A percentile compares a stretch with the other conserved stretches of the same genome.
These are phyloP conservation scores for Nibea albiflora DNA, from an alignment of 2,113 vertebrate species.

Conservation along the genomic window DNA sequence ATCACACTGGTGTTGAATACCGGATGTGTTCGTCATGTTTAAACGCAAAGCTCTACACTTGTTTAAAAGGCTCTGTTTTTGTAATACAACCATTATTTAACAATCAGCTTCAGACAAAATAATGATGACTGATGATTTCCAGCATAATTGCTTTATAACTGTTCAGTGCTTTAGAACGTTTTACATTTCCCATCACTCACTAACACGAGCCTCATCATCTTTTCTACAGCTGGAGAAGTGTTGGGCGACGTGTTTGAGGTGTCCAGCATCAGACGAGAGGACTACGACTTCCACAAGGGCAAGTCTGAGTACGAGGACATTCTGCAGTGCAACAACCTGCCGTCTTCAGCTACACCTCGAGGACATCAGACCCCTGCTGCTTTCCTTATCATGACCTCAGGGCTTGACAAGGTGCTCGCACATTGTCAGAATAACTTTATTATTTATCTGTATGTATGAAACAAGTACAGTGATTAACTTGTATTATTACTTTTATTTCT, in stretches of 20 bases:
- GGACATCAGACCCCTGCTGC: conserved; percentile 87
- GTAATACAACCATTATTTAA: too few species aligned
- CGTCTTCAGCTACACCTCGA: conserved; percentile 83
- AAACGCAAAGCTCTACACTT: too few species aligned
- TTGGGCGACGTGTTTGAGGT: conserved; percentile 86
- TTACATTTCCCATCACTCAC: not conserved
- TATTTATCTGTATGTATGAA: not conserved
- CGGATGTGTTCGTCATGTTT: too few species aligned
- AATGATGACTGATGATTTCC: too few species aligned
- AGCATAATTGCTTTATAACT: too few species aligned
- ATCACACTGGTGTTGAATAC: too few species aligned
- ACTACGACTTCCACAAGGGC: conserved; percentile 87
- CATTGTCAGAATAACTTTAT: not conserved
- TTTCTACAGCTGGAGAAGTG: conserved; percentile 80
- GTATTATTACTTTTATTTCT: not conserved
- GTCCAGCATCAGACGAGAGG: conserved; percentile 85
- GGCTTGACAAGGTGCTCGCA: conserved; percentile 83
- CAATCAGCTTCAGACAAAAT: too few species aligned
- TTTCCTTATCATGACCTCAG: conserved; percentile 88
- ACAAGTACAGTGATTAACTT: not conserved
- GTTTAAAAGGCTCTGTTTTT: too few species aligned
- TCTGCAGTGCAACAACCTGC: conserved; percentile 86
- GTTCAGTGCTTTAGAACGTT: not conserved
- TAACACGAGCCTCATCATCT: not conserved
- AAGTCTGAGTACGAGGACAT: conserved; percentile 88